Base-by-base conservation (phyloP, 1,140 invertebrate genomes). In the Paralvinella palmiformis region DNA sequence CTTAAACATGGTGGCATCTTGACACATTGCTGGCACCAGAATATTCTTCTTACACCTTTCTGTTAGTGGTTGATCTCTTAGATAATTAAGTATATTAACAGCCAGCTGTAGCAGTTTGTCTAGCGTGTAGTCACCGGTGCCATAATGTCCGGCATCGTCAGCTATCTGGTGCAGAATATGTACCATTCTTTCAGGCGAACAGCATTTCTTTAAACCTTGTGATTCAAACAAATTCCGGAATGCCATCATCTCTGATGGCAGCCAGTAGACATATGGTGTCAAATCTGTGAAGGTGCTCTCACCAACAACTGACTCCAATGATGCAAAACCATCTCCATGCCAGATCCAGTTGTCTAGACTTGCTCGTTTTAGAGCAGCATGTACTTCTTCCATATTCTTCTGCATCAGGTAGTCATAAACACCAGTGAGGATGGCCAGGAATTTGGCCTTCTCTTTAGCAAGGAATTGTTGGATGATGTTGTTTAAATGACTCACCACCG, bases 241-340 rank as follows among this genome's bases (percentile, higher is more conserved):
- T n/a, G 55, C 36, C 17, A 32, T 22, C 45, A 71, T 27, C 37
- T 58, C 36, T 13, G 10, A 15, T 55, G 68, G 65, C 24, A 71
- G 48, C 1, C 32, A 36, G 50, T 62, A 68, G 22, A 69, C 33
- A 48, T 69, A 65, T 17, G 70, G 70, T 20, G 33, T 33, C 6
- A 71, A 33, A 37, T 61, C n/a, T 33, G 65, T 45, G 44, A 57
- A 68, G 22, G 31, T 24, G 6, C 17, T n/a, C n/a, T 22, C 20
- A 24, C 41, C 20, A 52, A 63, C 17, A 22, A 70, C 52, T 31
- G 37, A 24, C n/a, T 62, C 24, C 31, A 64, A 35, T 15, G 37
- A 32, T 20, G 10, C 37, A 55, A 69, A 68, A 33, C 59, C 63
- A 62, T 67, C 41, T 22, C 66, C 64, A 60, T 61, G 48, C 62